A percentile compares a stretch with the other conserved stretches of the same genome.
phyloP scores from a whole-genome alignment of 37 sponge, comb jelly and placozoan genomes.

The Halisarca cf. caerulea region DNA sequence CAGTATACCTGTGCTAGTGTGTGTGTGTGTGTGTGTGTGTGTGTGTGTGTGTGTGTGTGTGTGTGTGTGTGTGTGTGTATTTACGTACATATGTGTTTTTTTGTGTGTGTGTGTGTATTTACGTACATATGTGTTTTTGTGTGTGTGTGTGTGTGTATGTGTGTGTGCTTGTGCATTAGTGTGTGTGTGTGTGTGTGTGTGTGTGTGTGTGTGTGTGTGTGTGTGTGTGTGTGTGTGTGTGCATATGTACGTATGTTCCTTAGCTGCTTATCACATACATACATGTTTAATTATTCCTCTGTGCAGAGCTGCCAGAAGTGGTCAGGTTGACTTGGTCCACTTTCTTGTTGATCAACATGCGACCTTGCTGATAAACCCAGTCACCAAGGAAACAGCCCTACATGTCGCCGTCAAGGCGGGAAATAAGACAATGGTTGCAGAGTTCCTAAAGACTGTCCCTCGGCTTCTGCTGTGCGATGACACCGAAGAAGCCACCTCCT shows the following conservation, averaged over 20 bases:
- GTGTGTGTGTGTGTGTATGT: not conserved
- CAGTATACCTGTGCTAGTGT: too few species aligned
- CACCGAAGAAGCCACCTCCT: slow-evolving; percentile 47
- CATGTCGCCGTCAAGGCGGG: slow-evolving; percentile 53
- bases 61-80: too few species aligned
- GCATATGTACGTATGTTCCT: slow-evolving; percentile 15
- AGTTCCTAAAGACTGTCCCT: slow-evolving; percentile 53
- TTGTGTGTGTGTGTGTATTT: too few species aligned
- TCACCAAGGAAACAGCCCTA: slow-evolving; percentile 58
- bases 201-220: slow-evolving; percentile 34
- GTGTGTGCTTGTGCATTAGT: not conserved
- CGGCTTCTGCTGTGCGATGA: slow-evolving; percentile 47
- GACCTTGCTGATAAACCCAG: slow-evolving; percentile 27
- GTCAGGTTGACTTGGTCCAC: slow-evolving; percentile 39
- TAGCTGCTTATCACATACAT: not conserved
- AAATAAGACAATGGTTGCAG: slow-evolving; percentile 40
- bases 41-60: too few species aligned
- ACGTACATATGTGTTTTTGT: too few species aligned
- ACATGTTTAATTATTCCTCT: not conserved
- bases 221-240: slow-evolving; percentile 29
- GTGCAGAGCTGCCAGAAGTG: slow-evolving; percentile 19
- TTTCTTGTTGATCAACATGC: slow-evolving; percentile 53
- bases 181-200: not conserved
- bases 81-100: too few species aligned
- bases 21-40: too few species aligned